Evolutionary conservation across 2,113 vertebrate genomes (phyloP).

Genomic region (Hiodon alosoides): DNA sequence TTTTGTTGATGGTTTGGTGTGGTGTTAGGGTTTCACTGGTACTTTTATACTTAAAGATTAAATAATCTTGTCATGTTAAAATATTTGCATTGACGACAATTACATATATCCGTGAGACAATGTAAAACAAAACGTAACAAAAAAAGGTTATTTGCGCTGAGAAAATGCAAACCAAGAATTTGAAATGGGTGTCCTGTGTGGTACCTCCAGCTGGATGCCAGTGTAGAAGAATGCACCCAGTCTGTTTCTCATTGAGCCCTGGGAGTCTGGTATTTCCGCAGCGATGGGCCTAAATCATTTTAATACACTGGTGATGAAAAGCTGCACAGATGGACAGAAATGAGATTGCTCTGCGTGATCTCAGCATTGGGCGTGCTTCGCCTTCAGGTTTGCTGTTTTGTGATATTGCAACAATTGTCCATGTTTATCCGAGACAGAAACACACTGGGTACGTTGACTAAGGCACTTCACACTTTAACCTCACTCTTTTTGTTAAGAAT

Average conservation of each 20-base stretch:
- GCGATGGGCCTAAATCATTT: slow-evolving; percentile 49
- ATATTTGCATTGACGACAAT: slow-evolving; percentile 1
- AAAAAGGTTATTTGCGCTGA: neutral
- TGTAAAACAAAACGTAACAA: neutral
- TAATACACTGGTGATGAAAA: slow-evolving; percentile 58
- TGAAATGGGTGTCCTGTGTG: slow-evolving; percentile 20
- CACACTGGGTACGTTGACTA: neutral
- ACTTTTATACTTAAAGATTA: no score
- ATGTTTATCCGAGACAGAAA: neutral
- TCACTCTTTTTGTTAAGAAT: neutral
- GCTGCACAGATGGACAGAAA: slow-evolving; percentile 30
- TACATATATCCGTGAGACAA: neutral
- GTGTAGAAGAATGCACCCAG: slow-evolving; percentile 46
- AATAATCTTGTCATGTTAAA: slow-evolving; percentile 18
- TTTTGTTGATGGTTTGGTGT: slow-evolving; percentile 3
- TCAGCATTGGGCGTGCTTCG: slow-evolving; percentile 32
- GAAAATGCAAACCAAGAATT: neutral
- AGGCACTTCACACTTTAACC: neutral
- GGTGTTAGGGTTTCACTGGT: no score
- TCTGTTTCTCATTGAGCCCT: slow-evolving; percentile 37
- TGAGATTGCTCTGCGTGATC: slow-evolving; percentile 40
- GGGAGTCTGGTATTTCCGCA: slow-evolving; percentile 13
- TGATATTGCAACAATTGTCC: slow-evolving; percentile 28
- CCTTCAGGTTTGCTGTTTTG: slow-evolving; percentile 11
- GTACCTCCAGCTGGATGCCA: slow-evolving; percentile 34